Conservation (phyloP, 2,113 vertebrate species). For the Sceloporus tristichus region DNA sequence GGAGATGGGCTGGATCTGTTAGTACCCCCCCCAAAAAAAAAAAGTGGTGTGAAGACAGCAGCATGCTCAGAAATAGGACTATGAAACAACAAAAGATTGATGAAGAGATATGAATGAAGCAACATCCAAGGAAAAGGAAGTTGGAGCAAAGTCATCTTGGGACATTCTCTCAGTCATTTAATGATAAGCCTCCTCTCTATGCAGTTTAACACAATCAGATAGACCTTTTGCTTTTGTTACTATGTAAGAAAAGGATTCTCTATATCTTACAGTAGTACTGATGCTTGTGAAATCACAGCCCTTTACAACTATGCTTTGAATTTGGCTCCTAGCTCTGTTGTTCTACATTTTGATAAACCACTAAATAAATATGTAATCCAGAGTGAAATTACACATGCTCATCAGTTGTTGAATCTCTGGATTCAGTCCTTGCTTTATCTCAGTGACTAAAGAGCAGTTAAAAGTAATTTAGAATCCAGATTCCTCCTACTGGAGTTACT, state of each 20-base stretch:
- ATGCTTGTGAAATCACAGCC: background rate
- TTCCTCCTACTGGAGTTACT: background rate
- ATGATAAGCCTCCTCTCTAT: background rate
- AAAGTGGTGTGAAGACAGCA: background rate
- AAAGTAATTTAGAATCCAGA: background rate
- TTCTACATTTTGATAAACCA: slow-evolving; percentile 3
- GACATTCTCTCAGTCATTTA: background rate
- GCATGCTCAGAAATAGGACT: background rate
- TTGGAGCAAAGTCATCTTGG: background rate
- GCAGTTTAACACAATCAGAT: background rate
- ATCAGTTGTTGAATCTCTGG: background rate
- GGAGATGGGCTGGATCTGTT: background rate
- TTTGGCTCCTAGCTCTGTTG: background rate
- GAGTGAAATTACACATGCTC: slow-evolving; percentile 35
- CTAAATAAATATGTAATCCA: background rate
- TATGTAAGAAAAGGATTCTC: background rate
- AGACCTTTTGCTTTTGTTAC: background rate
- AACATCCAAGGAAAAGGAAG: background rate
- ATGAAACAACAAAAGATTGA: no score
- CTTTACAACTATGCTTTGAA: background rate
- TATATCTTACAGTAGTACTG: background rate
- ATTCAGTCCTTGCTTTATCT: background rate
- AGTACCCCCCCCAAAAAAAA: background rate
- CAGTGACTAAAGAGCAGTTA: background rate
- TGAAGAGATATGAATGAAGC: background rate